A percentile compares a stretch with the other conserved stretches of the same genome.
These are phyloP conservation scores for Scaptomyza caliginosa DNA, from an alignment of 2,888 invertebrate species.

Conservation along the genomic window DNA sequence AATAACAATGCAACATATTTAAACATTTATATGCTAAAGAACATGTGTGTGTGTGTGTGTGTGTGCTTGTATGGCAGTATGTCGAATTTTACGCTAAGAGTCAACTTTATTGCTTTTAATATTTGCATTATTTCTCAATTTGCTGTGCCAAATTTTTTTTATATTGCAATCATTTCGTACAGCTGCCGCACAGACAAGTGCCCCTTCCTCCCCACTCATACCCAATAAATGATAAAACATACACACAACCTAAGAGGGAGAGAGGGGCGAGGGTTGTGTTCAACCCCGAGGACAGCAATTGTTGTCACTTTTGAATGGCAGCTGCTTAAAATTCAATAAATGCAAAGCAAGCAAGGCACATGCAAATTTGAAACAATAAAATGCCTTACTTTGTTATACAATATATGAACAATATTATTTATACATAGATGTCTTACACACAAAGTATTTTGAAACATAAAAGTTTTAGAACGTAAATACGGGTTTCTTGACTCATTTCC, in stretches of 20 bases:
- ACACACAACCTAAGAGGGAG: not conserved
- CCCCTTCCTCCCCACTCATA: too few species aligned
- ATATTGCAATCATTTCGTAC: slow-evolving; percentile 65
- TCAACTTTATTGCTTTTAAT: slow-evolving; percentile 63
- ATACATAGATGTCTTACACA: slow-evolving; percentile 20
- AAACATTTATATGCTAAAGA: not conserved
- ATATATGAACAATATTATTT: slow-evolving; percentile 53
- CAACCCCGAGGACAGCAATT: slow-evolving; percentile 44
- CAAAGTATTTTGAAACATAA: not conserved
- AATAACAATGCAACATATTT: slow-evolving; percentile 33
- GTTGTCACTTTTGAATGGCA: slow-evolving; percentile 64
- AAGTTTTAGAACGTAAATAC: not conserved
- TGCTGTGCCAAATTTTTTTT: slow-evolving; percentile 57
- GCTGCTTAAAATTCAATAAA: slow-evolving; percentile 79
- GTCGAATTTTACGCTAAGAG: slow-evolving; percentile 19
- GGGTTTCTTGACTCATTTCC: not conserved
- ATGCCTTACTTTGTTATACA: slow-evolving; percentile 49
- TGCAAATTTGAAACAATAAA: slow-evolving; percentile 75
- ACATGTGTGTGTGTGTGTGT: not conserved
- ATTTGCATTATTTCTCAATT: slow-evolving; percentile 79
- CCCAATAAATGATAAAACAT: slow-evolving; percentile 1
- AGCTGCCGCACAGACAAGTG: slow-evolving; percentile 53
- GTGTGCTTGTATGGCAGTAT: slow-evolving; percentile 1
- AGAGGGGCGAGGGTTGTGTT: not conserved
- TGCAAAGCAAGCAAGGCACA: slow-evolving; percentile 55